Conservation (phyloP, 2,888 invertebrate genomes). For the Tenthredo scrophulariae region DNA sequence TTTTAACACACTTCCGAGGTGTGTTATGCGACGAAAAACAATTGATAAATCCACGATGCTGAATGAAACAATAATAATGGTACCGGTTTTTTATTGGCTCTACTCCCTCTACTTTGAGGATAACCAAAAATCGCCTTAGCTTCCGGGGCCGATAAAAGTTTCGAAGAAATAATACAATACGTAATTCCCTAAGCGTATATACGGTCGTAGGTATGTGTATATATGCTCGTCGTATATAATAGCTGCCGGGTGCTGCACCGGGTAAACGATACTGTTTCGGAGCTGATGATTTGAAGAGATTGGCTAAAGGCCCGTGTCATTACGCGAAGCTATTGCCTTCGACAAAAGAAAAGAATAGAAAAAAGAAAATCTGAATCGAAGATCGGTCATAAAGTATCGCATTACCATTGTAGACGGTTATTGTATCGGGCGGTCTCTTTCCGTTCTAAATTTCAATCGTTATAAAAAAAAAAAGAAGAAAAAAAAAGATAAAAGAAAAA, state of each 20-base stretch:
- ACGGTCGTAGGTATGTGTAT: background rate
- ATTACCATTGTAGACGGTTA: conserved; percentile 34
- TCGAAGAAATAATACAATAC: background rate
- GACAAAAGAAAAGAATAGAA: background rate
- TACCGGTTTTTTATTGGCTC: background rate
- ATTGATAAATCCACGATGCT: no score
- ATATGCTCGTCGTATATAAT: background rate
- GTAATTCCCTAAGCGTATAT: background rate
- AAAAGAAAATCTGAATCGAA: background rate
- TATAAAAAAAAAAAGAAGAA: background rate
- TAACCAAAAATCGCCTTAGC: background rate
- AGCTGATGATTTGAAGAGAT: conserved; percentile 16
- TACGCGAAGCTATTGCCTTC: conserved; percentile 1
- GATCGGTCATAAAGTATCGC: conserved; percentile 45
- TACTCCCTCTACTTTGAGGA: background rate
- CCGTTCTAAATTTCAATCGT: conserved; percentile 38
- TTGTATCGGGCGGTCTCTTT: conserved; percentile 21
- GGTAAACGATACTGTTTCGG: conserved; percentile 48
- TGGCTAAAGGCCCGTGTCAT: conserved; percentile 26
- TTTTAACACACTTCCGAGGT: no score
- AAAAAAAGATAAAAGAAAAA: no score
- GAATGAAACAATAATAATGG: background rate
- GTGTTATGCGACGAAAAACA: no score
- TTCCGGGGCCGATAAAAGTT: background rate
- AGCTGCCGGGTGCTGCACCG: background rate